Evolutionary conservation across 2,113 vertebrate species (phyloP).

Genomic region (Elaphurus davidianus): DNA sequence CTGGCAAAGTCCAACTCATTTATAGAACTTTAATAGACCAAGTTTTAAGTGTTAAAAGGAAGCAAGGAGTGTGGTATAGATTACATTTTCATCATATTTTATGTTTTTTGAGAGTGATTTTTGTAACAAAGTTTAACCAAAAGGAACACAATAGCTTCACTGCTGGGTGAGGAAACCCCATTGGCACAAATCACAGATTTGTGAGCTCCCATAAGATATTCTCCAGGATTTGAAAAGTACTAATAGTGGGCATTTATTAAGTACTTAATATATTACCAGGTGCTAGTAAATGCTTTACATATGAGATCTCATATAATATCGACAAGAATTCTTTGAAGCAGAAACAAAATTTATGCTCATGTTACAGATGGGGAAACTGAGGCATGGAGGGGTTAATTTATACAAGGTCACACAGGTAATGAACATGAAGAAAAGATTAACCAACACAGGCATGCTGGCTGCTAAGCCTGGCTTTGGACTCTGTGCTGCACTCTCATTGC

Average conservation of each 20-base stretch:
- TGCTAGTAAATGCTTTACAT: not conserved
- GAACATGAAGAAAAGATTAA: not conserved
- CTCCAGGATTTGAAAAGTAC: not conserved
- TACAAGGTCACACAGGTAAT: not conserved
- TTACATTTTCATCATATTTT: slow-evolving; percentile 23
- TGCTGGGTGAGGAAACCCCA: not conserved
- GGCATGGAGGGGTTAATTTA: not conserved
- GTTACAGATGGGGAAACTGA: not conserved
- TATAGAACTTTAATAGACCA: slow-evolving; percentile 1
- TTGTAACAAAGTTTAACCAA: slow-evolving; percentile 31
- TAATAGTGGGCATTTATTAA: not conserved
- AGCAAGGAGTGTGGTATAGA: not conserved
- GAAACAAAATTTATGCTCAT: not conserved
- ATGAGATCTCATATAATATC: not conserved
- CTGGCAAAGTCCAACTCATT: not conserved
- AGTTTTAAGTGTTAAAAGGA: not conserved
- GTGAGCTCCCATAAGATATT: not conserved
- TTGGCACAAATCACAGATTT: not conserved
- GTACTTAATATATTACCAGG: not conserved
- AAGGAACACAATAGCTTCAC: not conserved
- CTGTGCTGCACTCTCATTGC: not conserved
- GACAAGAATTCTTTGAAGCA: not conserved
- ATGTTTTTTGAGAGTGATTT: not conserved
- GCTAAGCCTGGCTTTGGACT: not conserved
- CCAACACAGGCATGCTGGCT: not conserved